phyloP scores from a whole-genome alignment of 1,140 invertebrate species.

The Hesperophylax magnus region DNA sequence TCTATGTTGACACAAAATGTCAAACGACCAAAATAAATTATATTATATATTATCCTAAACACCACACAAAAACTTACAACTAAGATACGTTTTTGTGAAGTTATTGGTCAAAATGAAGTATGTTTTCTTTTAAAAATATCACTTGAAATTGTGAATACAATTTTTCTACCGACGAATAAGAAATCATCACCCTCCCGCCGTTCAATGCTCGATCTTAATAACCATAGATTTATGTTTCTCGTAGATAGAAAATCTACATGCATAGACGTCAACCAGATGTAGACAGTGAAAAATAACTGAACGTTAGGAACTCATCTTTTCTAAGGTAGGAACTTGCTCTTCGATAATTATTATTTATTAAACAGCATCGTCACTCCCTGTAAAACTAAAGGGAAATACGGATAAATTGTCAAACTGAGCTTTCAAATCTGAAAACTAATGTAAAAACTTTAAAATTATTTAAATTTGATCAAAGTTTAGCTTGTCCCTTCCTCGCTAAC shows the following conservation, averaged over 20 bases:
- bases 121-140: constrained; percentile 41
- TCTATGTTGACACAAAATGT: constrained; percentile 46
- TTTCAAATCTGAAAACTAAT: no score
- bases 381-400: no score
- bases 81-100: constrained; percentile 11
- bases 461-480: no score
- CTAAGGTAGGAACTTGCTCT: background rate
- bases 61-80: background rate
- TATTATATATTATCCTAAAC: constrained; percentile 7
- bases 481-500: no score
- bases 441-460: no score
- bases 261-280: constrained; percentile 6
- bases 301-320: background rate
- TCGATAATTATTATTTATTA: no score
- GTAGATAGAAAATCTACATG: background rate
- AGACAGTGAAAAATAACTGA: background rate
- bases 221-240: constrained; percentile 16
- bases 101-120: constrained; percentile 1
- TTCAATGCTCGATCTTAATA: constrained; percentile 21
- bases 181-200: constrained; percentile 23
- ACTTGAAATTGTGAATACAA: constrained; percentile 39
- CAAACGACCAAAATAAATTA: constrained; percentile 37
- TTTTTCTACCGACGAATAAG: constrained; percentile 4
- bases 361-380: no score
- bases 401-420: no score